Evolutionary conservation across 1,140 invertebrate species (phyloP), one percentile per base, ranked within the genome.

Genomic region (Andrena cerasifolii): DNA sequence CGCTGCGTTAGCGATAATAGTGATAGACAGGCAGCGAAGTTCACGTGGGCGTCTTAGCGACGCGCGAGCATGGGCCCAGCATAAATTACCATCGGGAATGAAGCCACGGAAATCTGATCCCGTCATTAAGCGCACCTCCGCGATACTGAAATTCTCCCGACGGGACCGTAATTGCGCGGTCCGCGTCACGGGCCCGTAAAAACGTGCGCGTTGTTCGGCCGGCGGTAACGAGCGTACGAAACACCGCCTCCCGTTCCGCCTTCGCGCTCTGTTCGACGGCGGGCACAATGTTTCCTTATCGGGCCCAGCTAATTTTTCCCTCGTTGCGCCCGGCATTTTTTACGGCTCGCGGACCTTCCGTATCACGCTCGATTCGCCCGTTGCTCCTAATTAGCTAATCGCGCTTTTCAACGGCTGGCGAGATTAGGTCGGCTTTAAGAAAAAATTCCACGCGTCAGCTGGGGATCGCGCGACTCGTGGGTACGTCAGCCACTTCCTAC

Each of bases 61-160:
- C 77, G 68, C 82, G 75, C 51, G 63, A 81, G 75, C 56, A 40
- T 65, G 67, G 61, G 73, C 61, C 43, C 63, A 49, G 83, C 81
- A 84, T 84, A 84, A 84, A 84, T 84, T 84, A 84, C 67, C 83
- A 84, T 84, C 70, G 61, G 16, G 71, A 84, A 84, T 77, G 83
- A 84, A 80, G 47, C 65, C 68, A 5, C 10, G 58, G 78, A 80
- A 84, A 84, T 84, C 83, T 77, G 83, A 84, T 84, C 83, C 80
- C 78, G 83, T 84, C 83, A 80, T 84, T 84, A 84, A 80, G 75
- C 71, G 72, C 56, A 65, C 45, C 82, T 80, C 56, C 78, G 78
- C 82, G 76, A 79, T 74, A 80, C 81, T 49, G 61, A 76, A 84
- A 66, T 76, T 72, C 59, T 73, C 81, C 16, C 47, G 72, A 75